These are phyloP conservation scores for Drosophila hawaiiensis DNA, from an alignment of 2,888 invertebrate genomes.

Conservation along the genomic window DNA sequence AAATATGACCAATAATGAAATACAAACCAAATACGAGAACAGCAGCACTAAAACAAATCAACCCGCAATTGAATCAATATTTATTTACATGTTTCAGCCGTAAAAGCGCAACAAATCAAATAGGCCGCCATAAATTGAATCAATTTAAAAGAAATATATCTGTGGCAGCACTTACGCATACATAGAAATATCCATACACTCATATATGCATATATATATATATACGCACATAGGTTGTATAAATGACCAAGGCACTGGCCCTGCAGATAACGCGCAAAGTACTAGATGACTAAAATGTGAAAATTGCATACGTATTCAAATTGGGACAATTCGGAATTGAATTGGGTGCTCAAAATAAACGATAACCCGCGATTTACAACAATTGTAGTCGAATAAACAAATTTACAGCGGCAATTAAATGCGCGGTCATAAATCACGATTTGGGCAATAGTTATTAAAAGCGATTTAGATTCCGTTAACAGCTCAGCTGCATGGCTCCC, in stretches of 20 bases:
- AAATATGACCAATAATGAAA: neutral
- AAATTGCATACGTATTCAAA: constrained; percentile 45
- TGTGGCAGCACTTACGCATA: constrained; percentile 1
- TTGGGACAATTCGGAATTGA: constrained; percentile 24
- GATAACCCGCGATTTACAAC: constrained; percentile 41
- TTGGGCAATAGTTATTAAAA: constrained; percentile 55
- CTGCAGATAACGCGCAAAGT: constrained; percentile 12
- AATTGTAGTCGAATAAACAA: constrained; percentile 57
- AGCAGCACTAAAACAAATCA: constrained; percentile 1
- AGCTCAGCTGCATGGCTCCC: neutral
- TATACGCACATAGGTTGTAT: neutral
- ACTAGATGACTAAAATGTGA: constrained; percentile 7
- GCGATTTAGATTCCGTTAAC: constrained; percentile 35
- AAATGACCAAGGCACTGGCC: constrained; percentile 37
- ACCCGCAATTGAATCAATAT: constrained; percentile 8
- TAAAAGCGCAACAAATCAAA: constrained; percentile 43
- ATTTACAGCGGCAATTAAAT: constrained; percentile 63
- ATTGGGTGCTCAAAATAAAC: constrained; percentile 36
- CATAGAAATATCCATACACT: neutral
- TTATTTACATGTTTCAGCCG: constrained; percentile 16
- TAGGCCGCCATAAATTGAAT: constrained; percentile 56
- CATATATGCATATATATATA: neutral
- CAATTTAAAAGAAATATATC: constrained; percentile 45
- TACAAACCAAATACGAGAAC: neutral
- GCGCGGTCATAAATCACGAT: constrained; percentile 62